phyloP scores from a whole-genome alignment of 1,140 invertebrate genomes.

The Manduca sexta region DNA sequence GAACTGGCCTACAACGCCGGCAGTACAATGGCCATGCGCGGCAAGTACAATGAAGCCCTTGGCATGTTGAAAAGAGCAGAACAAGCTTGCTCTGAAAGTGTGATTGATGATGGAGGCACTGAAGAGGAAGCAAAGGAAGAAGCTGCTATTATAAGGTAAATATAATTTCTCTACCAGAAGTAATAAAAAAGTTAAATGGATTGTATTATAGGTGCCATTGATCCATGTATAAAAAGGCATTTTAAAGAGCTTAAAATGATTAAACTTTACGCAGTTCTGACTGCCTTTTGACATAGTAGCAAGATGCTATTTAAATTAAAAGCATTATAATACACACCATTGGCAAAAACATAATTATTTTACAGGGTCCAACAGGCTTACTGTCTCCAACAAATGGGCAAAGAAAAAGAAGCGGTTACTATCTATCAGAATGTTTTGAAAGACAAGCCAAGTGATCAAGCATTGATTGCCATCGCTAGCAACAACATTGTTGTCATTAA shows the following conservation, averaged over 20 bases:
- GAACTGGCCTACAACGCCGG: slow-evolving; percentile 94
- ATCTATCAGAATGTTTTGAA: slow-evolving; percentile 89
- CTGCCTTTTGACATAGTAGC: too few species aligned
- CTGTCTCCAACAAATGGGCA: slow-evolving; percentile 87
- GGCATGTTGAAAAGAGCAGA: slow-evolving; percentile 88
- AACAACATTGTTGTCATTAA: slow-evolving; percentile 96
- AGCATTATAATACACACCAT: too few species aligned
- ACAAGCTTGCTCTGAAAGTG: slow-evolving; percentile 84
- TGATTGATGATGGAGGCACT: slow-evolving; percentile 89
- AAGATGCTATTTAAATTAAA: too few species aligned
- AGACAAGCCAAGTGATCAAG: slow-evolving; percentile 86
- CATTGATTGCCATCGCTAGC: slow-evolving; percentile 90
- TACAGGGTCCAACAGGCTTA: slow-evolving; percentile 89
- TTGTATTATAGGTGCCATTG: too few species aligned
- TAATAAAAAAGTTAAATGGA: too few species aligned
- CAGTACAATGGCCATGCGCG: slow-evolving; percentile 83
- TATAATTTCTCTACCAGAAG: too few species aligned
- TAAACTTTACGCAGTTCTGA: too few species aligned
- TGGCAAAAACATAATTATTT: neutral
- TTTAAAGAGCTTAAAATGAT: too few species aligned
- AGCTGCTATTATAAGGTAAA: slow-evolving; percentile 87
- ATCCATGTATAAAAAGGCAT: too few species aligned
- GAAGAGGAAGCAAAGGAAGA: slow-evolving; percentile 92
- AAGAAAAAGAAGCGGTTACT: slow-evolving; percentile 83
- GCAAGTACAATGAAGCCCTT: slow-evolving; percentile 84